Conservation (phyloP, 2,888 invertebrate genomes). For the Drosophila basisetae region DNA sequence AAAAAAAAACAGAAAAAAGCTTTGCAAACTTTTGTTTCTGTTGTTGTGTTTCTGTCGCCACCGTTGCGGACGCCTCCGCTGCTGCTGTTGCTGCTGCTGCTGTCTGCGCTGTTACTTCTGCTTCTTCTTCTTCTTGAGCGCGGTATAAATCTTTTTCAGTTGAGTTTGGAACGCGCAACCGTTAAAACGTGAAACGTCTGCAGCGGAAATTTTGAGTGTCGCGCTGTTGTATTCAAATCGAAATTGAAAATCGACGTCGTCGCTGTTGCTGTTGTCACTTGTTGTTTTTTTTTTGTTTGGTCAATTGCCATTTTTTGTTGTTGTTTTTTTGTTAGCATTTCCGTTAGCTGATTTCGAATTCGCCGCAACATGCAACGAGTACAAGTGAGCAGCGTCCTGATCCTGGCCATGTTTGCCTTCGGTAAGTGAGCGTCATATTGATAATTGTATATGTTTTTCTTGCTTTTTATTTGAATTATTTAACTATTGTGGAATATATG, state of each 20-base stretch:
- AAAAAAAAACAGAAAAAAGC: constrained; percentile 34
- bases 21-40: constrained; percentile 66
- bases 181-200: constrained; percentile 73
- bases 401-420: constrained; percentile 65
- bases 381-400: constrained; percentile 66
- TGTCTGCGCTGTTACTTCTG: constrained; percentile 22
- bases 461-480: neutral
- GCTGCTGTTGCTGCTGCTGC: constrained; percentile 14
- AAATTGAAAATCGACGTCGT: constrained; percentile 27
- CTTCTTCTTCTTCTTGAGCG: constrained; percentile 76
- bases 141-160: constrained; percentile 81
- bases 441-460: constrained; percentile 3
- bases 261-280: constrained; percentile 14
- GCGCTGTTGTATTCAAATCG: constrained; percentile 44
- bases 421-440: constrained; percentile 68
- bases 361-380: constrained; percentile 65
- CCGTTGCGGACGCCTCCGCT: constrained; percentile 21
- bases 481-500: neutral
- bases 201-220: constrained; percentile 63
- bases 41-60: constrained; percentile 42
- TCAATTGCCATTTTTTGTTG: constrained; percentile 25
- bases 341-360: constrained; percentile 11
- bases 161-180: constrained; percentile 81
- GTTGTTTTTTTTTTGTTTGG: constrained; percentile 9
- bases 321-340: constrained; percentile 12